Evolutionary conservation across 2,888 invertebrate genomes (phyloP), one percentile per base, ranked within the genome.

Genomic region (Lochmaea crataegi): DNA sequence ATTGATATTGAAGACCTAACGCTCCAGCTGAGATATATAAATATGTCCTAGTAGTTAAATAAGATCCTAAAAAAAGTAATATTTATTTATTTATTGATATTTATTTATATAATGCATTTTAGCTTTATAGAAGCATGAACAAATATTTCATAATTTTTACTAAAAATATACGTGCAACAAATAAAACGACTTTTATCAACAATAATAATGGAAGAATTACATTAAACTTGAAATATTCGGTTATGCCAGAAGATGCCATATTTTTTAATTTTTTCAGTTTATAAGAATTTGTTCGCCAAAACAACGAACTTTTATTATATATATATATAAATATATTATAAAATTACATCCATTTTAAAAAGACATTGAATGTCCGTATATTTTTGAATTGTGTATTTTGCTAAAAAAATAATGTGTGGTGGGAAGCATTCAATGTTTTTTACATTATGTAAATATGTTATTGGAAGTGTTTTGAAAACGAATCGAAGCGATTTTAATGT

Each of bases 21-120:
- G 68, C 72, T 75, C 71, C 76, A 76, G 77, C 76, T 77, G 78
- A 77, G 77, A 77, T 75, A 77, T 75, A 65, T 71, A 51, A 53
- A 66, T 71, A 60, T 71, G 41, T 45, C 48, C 56, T 70, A 70
- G 64, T 70, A 53, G 42, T 42, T 56, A 51, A 63, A 64, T 63
- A 64, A 45, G 45, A 26, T 69, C 63, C 65, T 75, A 67, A 56
- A 65, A 48, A 68, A 65, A 58, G 65, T 32, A 41, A 38, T 58
- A 63, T 48, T 69, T 58, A 69, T 53, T 65, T 48, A 72, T 72
- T 74, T 63, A 66, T 68, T 67, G 32, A 67, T 63, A 65, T 72
- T 66, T 67, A 74, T 74, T 74, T 63, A 53, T 63, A 41, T 63
- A 60, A 38, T n/a, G 38, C 38, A 14, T n/a, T n/a, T 32, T 60